Base-by-base conservation (phyloP, 2,113 vertebrate species). In the Oreocharis arfaki region DNA sequence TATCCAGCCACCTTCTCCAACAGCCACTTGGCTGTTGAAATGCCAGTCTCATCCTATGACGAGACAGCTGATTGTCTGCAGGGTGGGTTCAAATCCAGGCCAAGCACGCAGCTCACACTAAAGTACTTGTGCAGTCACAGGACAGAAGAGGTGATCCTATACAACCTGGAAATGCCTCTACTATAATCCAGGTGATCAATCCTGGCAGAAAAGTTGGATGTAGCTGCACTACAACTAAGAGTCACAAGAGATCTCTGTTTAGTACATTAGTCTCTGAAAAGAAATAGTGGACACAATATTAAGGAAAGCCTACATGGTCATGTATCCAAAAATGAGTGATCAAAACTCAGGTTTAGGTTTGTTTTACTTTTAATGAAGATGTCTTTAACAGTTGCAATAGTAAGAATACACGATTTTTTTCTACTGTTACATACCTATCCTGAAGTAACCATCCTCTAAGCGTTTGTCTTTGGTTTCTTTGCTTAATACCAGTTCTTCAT, bases 401-500 rank as follows among this genome's bases (percentile, higher is more conserved):
- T 41, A 80, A 55, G 13, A 77, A 79, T 27, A 77, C 32, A 53
- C 13, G 2, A 37, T 55, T 63, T 23, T 23, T 41, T 71, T 67
- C 56, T 46, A 13, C 35, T n/a, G 28, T 35, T 32, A 74, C 80
- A 4, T 98, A 99, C 99, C 99, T 93, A 99, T 98, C 98, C 98
- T 98, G 98, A 99, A 99, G 95, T 99, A 99, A 57, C 98, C 99
- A 87, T 99, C 99, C 84, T 99, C 98, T 87, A 99, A 98, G 84
- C 95, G 98, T 97, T 98, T 99, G 93, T 99, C 99, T 99, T 99
- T 99, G 98, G 98, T 98, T 98, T 98, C 98, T 96, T 96, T 98
- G 95, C 95, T 98, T 95, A 98, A 95, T 90, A 98, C 96, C 95
- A 98, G 91, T 85, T 97, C 97, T 96, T 98, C 97, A 95, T 85